A percentile compares a stretch with the other conserved stretches of the same genome.
Conservation (phyloP, 2,888 invertebrate genomes). For the Orthosia incerta region DNA sequence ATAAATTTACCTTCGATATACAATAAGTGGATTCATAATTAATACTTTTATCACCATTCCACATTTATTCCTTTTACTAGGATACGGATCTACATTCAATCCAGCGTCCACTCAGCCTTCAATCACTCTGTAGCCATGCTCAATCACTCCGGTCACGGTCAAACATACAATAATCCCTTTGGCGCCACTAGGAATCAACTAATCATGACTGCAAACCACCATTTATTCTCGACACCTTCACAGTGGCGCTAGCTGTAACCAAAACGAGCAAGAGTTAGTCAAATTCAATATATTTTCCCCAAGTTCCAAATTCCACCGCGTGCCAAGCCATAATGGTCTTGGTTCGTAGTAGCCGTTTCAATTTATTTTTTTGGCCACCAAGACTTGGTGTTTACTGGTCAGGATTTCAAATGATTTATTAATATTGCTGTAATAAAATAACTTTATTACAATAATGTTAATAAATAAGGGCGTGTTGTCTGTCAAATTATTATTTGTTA, state of each 20-base stretch:
- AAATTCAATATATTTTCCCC: neutral
- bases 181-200: constrained; percentile 44
- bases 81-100: neutral
- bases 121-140: neutral
- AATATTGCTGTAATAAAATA: constrained; percentile 36
- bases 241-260: neutral
- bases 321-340: neutral
- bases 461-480: constrained; percentile 45
- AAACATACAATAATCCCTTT: constrained; percentile 20
- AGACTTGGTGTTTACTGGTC: neutral
- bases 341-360: constrained; percentile 2
- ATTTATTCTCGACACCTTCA: constrained; percentile 2
- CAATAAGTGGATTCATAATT: no score
- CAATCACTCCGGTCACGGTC: constrained; percentile 26
- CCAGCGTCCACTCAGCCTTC: no score
- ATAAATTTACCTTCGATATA: no score
- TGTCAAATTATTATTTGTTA: constrained; percentile 35
- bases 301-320: neutral
- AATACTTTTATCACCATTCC: no score
- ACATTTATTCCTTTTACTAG: no score
- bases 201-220: neutral
- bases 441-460: constrained; percentile 35
- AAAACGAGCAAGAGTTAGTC: neutral
- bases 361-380: constrained; percentile 39
- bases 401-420: constrained; percentile 46